Evolutionary conservation across 2,888 invertebrate species (phyloP).

Genomic region (Stegophylla sp.): DNA sequence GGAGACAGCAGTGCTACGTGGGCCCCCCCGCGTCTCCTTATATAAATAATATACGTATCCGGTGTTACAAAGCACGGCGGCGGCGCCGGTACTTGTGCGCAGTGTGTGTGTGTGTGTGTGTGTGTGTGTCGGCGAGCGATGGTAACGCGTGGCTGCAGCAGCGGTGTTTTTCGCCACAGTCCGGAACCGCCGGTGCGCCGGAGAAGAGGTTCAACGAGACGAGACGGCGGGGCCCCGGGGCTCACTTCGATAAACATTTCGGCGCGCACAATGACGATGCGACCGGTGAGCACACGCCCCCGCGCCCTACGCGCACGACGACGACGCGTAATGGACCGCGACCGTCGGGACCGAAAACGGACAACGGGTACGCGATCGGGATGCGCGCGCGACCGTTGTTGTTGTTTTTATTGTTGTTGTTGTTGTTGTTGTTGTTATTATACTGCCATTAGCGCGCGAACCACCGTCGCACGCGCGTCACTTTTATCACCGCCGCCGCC

Average conservation of each 20-base stretch:
- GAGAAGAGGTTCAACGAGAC: slow-evolving; percentile 26
- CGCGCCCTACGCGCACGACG: background rate
- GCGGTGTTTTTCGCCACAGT: slow-evolving; percentile 24
- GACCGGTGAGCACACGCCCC: no score
- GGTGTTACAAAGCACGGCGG: no score
- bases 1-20: no score
- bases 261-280: slow-evolving; percentile 50
- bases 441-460: slow-evolving; percentile 1
- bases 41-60: no score
- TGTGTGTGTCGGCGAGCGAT: no score
- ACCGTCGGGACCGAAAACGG: background rate
- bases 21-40: no score
- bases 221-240: slow-evolving; percentile 15
- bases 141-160: no score
- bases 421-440: slow-evolving; percentile 14
- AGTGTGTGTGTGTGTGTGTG: no score
- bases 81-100: no score
- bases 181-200: slow-evolving; percentile 34
- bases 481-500: no score
- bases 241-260: slow-evolving; percentile 17
- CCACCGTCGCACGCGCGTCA: background rate
- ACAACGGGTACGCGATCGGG: background rate
- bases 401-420: background rate
- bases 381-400: background rate
- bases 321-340: slow-evolving; percentile 53